Percentiles rank a stretch among this genome's conserved stretches.
Conservation (phyloP, 92 coral and sea anemone species). For the Virgularia gustaviana region DNA sequence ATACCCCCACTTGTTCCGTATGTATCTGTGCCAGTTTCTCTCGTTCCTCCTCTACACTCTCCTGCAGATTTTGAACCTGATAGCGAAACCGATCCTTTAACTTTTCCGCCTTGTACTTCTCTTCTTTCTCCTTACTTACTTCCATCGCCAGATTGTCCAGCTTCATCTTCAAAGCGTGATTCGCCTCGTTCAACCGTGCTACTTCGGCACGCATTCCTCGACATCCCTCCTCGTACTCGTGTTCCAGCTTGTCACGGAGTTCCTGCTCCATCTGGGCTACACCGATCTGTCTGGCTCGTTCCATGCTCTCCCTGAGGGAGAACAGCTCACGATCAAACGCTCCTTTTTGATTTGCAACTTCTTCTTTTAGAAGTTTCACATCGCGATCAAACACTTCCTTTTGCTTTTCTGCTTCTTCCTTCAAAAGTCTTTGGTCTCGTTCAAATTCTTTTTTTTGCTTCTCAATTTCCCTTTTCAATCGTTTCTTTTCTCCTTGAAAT, state of each 20-base stretch:
- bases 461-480: slow-evolving; percentile 60
- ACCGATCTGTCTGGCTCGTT: slow-evolving; percentile 2
- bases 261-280: slow-evolving; percentile 4
- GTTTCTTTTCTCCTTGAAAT: too few species aligned
- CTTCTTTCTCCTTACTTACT: slow-evolving; percentile 34
- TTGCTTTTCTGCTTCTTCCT: neutral
- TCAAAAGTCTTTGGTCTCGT: slow-evolving; percentile 30
- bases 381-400: neutral
- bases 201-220: slow-evolving; percentile 7
- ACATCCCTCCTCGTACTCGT: neutral
- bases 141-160: slow-evolving; percentile 31
- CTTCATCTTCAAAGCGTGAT: slow-evolving; percentile 9
- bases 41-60: slow-evolving; percentile 14
- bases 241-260: slow-evolving; percentile 9
- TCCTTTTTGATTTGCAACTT: slow-evolving; percentile 4
- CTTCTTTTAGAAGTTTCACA: neutral
- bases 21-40: slow-evolving; percentile 13
- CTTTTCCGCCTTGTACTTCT: slow-evolving; percentile 28
- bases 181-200: slow-evolving; percentile 8
- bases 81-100: slow-evolving; percentile 32
- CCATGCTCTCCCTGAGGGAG: slow-evolving; percentile 4
- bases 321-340: neutral
- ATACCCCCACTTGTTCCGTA: neutral
- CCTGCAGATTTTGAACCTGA: slow-evolving; percentile 18
- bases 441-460: slow-evolving; percentile 59